Evolutionary conservation across 30 jellyfish, hydroid and myxozoan species (phyloP).

Genomic region (Rhopilema esculentum): DNA sequence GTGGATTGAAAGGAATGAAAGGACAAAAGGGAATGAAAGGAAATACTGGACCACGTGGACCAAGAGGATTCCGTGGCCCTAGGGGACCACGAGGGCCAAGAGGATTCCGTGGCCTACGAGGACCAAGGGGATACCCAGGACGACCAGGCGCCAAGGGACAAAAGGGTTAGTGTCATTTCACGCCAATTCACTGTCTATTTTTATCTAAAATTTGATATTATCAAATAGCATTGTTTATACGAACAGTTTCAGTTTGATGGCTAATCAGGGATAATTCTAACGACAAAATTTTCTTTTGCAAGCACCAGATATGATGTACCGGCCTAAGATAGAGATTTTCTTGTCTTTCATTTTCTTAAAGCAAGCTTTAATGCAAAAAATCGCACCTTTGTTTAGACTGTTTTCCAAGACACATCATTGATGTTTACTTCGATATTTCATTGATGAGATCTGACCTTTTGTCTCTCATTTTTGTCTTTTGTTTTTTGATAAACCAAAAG

Average conservation of each 20-base stretch:
- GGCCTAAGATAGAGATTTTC: not conserved
- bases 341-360: not conserved
- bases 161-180: not conserved
- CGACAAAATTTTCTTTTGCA: too few species aligned
- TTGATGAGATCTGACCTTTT: too few species aligned
- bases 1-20: not conserved
- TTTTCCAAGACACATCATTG: not conserved
- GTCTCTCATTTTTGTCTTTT: too few species aligned
- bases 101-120: constrained; percentile 8
- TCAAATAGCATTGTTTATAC: too few species aligned
- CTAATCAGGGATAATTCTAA: too few species aligned
- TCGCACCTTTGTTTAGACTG: not conserved
- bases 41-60: not conserved
- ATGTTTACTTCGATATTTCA: too few species aligned
- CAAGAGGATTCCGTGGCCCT: not conserved
- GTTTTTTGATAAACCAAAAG: too few species aligned
- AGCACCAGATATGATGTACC: not conserved
- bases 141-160: constrained; percentile 6
- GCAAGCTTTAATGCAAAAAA: too few species aligned
- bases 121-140: constrained; percentile 23
- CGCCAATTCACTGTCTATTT: too few species aligned
- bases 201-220: too few species aligned
- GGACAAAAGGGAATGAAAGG: not conserved
- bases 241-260: too few species aligned
- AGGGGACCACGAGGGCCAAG: constrained; percentile 20